A percentile compares a stretch with the other conserved stretches of the same genome.
These are phyloP conservation scores for Trogon surrucura DNA, from an alignment of 2,113 vertebrate species.

Conservation along the genomic window DNA sequence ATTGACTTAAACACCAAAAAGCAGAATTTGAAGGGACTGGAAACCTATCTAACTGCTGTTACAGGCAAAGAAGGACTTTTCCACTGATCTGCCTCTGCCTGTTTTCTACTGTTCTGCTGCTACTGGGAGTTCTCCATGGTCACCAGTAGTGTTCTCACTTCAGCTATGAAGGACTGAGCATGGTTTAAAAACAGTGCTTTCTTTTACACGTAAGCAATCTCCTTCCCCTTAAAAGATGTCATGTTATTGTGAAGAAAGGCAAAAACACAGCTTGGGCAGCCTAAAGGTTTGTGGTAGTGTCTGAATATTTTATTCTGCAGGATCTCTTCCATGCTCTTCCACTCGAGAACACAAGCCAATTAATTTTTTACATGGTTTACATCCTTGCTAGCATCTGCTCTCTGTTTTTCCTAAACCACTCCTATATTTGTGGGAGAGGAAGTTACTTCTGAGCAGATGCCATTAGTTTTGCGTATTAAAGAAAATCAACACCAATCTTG, in stretches of 20 bases:
- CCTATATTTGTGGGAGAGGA: not conserved
- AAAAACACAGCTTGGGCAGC: not conserved
- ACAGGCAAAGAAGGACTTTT: not conserved
- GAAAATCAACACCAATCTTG: not conserved
- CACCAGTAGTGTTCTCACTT: not conserved
- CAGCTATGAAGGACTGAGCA: not conserved
- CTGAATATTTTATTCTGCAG: not conserved
- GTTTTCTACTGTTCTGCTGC: not conserved
- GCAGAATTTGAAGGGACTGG: not conserved
- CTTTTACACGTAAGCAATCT: not conserved
- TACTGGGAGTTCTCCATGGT: not conserved
- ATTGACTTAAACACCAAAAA: not conserved
- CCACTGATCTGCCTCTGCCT: not conserved
- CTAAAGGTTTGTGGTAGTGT: not conserved
- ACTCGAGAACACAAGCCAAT: not conserved
- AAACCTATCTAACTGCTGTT: not conserved
- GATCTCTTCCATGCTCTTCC: not conserved
- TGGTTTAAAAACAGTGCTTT: not conserved
- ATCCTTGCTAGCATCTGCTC: not conserved
- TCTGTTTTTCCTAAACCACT: not conserved
- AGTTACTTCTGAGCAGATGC: not conserved
- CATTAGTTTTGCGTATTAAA: not conserved
- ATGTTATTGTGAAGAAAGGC: not conserved
- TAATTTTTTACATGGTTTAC: not conserved
- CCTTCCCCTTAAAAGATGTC: not conserved